Base-by-base conservation (phyloP, 2,888 invertebrate species). In the Phymatocera aterrima region DNA sequence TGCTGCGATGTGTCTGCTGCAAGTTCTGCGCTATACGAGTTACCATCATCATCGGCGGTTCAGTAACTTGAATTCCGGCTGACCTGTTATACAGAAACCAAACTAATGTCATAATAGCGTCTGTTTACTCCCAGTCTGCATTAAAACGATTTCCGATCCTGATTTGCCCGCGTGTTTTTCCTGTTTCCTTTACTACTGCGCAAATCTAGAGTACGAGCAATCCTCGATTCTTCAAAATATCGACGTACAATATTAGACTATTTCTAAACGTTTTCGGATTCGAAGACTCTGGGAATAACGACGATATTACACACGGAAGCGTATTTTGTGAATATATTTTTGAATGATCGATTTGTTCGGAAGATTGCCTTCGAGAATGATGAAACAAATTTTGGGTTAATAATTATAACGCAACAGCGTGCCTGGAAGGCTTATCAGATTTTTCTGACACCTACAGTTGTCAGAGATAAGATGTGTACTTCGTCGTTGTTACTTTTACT, bases 401-500 rank as follows among this genome's bases (percentile, higher is more conserved):
- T 51, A 28, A 57, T 57, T 15, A 28, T 12, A 57, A 15, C 57
- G 51, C 24, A 60, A 31, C 60, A n/a, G n/a, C n/a, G n/a, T n/a
- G 28, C 28, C 40, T 18, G 40, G 40, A 21, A 18, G 65, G 18
- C 12, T 37, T 21, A 65, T 34, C 15, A 68, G 24, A 6, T 43
- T 68, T 24, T n/a, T 12, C 18, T 37, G 61, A 61, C n/a, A 10
- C 24, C 3, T 28, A 8, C 24, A 24, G 24, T 68, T 10, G 24
- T n/a, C 4, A 15, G 46, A 68, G 46, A 43, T 68, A 8, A 43
- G 34, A 24, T 28, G 21, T 21, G 3, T 46, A 43, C 28, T 43
- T 37, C 28, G 24, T 68, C 68, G n/a, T 34, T 72, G 54, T 31
- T 72, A 72, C 72, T 72, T 51, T 72, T 72, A 72, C 72, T 72